Evolutionary conservation across 2,113 vertebrate genomes (phyloP).

Genomic region (Cynocephalus volans): DNA sequence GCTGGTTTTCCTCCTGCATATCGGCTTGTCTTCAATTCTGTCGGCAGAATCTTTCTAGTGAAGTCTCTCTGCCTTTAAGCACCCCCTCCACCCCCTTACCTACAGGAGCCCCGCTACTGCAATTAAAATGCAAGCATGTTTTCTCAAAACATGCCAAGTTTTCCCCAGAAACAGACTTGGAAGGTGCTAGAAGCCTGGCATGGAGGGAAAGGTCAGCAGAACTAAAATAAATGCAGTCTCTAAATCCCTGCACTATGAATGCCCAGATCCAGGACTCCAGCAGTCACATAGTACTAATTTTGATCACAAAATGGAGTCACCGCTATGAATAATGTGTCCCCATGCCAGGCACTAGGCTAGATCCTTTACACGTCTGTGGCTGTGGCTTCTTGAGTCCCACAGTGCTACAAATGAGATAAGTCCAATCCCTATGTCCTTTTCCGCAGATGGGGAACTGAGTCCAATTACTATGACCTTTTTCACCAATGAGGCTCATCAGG

Average conservation of each 20-base stretch:
- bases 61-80: background rate
- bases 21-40: rapidly evolving
- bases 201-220: background rate
- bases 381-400: background rate
- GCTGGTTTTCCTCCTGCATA: rapidly evolving
- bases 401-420: rapidly evolving
- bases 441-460: no score
- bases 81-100: background rate
- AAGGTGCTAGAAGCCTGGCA: background rate
- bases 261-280: background rate
- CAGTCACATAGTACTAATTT: rapidly evolving
- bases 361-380: rapidly evolving
- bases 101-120: rapidly evolving
- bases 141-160: background rate
- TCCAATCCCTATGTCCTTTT: background rate
- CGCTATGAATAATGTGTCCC: rapidly evolving
- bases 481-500: background rate
- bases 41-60: background rate
- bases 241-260: background rate
- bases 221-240: background rate
- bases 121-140: background rate
- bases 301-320: background rate
- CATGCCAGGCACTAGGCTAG: rapidly evolving
- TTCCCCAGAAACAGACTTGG: background rate
- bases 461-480: background rate